Percentiles rank a stretch among this genome's conserved stretches.
Conservation (phyloP, 2,797 vertebrate species). For the Leptatherina wallacei region DNA sequence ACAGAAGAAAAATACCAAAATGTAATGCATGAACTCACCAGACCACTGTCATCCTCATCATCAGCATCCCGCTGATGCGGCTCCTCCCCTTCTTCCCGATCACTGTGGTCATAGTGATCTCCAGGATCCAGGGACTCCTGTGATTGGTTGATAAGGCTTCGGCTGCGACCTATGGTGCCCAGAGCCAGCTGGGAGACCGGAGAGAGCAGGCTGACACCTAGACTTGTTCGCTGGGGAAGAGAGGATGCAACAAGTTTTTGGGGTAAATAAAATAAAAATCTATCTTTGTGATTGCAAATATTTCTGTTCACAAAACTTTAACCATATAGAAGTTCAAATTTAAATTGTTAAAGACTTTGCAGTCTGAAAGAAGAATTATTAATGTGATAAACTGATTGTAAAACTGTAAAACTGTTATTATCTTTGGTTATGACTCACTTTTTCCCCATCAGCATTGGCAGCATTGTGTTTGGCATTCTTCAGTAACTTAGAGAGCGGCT, state of each 20-base stretch:
- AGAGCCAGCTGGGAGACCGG: constrained; percentile 84
- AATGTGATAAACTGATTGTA: too few species aligned
- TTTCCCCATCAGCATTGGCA: constrained; percentile 78
- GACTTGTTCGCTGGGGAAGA: constrained; percentile 79
- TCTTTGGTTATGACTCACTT: constrained; percentile 56
- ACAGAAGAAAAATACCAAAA: neutral
- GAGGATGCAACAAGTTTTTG: neutral
- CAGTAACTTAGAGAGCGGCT: constrained; percentile 91
- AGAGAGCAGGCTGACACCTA: constrained; percentile 84
- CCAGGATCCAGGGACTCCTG: constrained; percentile 85
- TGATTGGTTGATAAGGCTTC: constrained; percentile 84
- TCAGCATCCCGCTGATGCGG: constrained; percentile 87
- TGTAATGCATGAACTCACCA: constrained; percentile 75
- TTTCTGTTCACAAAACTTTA: too few species aligned
- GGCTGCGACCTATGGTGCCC: constrained; percentile 84
- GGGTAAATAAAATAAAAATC: neutral
- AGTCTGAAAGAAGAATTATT: too few species aligned
- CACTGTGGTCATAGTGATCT: constrained; percentile 85
- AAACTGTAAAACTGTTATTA: neutral
- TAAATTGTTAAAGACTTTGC: too few species aligned
- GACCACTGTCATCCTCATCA: constrained; percentile 87
- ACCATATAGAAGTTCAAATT: too few species aligned
- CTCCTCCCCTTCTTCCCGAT: constrained; percentile 80
- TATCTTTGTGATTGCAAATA: neutral
- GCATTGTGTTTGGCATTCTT: constrained; percentile 92